These are phyloP conservation scores for Hecatera dysodea DNA, from an alignment of 2,888 invertebrate species.

Conservation along the genomic window DNA sequence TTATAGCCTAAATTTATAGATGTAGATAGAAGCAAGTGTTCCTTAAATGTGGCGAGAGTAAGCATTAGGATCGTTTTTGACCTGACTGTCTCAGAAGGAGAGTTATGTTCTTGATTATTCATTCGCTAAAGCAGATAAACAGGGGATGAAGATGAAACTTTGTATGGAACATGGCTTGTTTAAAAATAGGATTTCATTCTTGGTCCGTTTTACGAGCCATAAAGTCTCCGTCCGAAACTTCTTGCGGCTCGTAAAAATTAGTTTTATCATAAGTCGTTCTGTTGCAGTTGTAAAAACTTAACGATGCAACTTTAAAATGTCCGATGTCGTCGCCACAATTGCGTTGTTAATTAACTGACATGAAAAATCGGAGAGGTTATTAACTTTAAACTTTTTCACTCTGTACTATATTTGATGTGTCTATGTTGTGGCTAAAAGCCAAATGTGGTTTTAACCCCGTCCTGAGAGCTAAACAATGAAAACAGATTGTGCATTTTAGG, in stretches of 20 bases:
- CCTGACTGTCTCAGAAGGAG: no score
- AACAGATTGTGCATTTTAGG: constrained; percentile 35
- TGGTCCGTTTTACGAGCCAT: constrained; percentile 26
- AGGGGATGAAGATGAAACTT: not conserved
- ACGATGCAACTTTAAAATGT: constrained; percentile 61
- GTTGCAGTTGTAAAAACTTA: constrained; percentile 64
- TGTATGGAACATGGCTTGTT: not conserved
- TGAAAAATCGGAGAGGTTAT: constrained; percentile 19
- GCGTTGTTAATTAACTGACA: constrained; percentile 53
- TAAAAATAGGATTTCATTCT: constrained; percentile 15
- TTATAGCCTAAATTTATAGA: no score
- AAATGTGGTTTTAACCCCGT: constrained; percentile 18
- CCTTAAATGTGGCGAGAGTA: no score
- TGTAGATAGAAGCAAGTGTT: no score
- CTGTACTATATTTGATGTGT: not conserved
- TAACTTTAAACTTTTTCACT: constrained; percentile 54
- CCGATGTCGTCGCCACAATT: constrained; percentile 36
- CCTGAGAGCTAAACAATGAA: constrained; percentile 35
- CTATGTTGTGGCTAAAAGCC: constrained; percentile 15
- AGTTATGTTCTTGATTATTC: no score
- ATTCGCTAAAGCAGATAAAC: not conserved
- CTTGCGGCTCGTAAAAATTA: constrained; percentile 64
- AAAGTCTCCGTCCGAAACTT: constrained; percentile 49
- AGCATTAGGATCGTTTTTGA: no score
- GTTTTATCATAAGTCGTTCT: constrained; percentile 57